Evolutionary conservation across 2,797 vertebrate genomes (phyloP).

Genomic region (Fringilla coelebs): DNA sequence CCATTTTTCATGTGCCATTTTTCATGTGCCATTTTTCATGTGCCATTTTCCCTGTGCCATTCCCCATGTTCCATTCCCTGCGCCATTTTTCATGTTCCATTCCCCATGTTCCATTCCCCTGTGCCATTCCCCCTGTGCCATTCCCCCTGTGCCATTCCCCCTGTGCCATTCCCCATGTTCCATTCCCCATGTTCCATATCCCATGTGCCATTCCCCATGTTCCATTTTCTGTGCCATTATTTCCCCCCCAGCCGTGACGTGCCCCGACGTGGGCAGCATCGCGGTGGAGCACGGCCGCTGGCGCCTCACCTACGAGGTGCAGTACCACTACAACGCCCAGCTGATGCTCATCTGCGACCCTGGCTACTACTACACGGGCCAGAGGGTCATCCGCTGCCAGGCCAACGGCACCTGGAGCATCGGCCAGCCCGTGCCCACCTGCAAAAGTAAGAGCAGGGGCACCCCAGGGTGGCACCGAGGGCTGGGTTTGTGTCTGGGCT

Average conservation of each 20-base stretch:
- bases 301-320: slow-evolving; percentile 93
- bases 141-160: rapidly evolving
- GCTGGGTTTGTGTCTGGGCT: background rate
- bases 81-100: too few relatives aligned
- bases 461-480: background rate
- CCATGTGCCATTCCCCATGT: background rate
- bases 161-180: too few relatives aligned
- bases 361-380: slow-evolving; percentile 94
- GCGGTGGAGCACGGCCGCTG: slow-evolving; percentile 92
- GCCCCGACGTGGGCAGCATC: slow-evolving; percentile 88
- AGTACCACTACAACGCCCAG: slow-evolving; percentile 92
- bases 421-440: slow-evolving; percentile 86
- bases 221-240: rapidly evolving
- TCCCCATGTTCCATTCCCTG: too few relatives aligned
- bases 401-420: slow-evolving; percentile 92
- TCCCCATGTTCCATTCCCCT: rapidly evolving
- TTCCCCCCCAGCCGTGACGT: slow-evolving; percentile 76
- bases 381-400: slow-evolving; percentile 91
- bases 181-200: too few relatives aligned
- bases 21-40: rapidly evolving
- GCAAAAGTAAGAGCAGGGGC: slow-evolving; percentile 83
- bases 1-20: too few relatives aligned
- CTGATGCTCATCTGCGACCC: slow-evolving; percentile 97
- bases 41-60: too few relatives aligned
- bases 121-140: too few relatives aligned